Evolutionary conservation across 2,797 vertebrate species (phyloP), one percentile per base, ranked within the genome.

Genomic region (Linurgus olivaceus): DNA sequence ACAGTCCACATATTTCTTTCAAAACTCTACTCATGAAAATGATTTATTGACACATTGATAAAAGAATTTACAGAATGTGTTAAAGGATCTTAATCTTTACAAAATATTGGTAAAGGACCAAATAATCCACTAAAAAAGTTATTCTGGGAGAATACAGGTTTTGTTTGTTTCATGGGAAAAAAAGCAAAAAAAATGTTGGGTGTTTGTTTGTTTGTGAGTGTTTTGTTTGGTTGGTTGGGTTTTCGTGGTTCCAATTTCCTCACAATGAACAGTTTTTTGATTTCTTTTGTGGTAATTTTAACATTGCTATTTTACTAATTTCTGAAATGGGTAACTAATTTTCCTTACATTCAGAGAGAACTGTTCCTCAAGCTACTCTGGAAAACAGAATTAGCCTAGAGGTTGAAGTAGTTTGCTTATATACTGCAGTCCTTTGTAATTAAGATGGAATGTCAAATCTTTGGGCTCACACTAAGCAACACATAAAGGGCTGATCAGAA

Each of bases 381-480:
- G 73, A 88, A 96, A 96, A 86, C 57, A 96, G 80, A 96, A 96
- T 95, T 73, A 88, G 51, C 17, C 81, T 50, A 88, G 38, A 95
- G 94, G 29, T 95, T 94, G 81, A 96, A 85, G 45, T 72, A 47
- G 4, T 96, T 96, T 92, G 52, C 62, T 94, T 96, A 21, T 50
- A 18, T 35, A 15, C 11, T 29, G 10, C 13, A 33, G 7, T 33
- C 11, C 8, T 82, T 17, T 73, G 3, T 37, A 87, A 82, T 45
- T 59, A 55, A 37, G 57, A 31, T 1, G 2, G 21, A 3, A 40
- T 65, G 50, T 72, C 14, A 7, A 6, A n/a, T 40, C 16, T 75
- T 63, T 40, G 4, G 19, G 4, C 2, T 72, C 3, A 62, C 4
- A 9, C 2, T 48, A 57, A 47, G 11, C 7, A 74, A 72, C 35